Evolutionary conservation across 1,140 invertebrate species (phyloP).

Genomic region (Hirudo medicinalis): DNA sequence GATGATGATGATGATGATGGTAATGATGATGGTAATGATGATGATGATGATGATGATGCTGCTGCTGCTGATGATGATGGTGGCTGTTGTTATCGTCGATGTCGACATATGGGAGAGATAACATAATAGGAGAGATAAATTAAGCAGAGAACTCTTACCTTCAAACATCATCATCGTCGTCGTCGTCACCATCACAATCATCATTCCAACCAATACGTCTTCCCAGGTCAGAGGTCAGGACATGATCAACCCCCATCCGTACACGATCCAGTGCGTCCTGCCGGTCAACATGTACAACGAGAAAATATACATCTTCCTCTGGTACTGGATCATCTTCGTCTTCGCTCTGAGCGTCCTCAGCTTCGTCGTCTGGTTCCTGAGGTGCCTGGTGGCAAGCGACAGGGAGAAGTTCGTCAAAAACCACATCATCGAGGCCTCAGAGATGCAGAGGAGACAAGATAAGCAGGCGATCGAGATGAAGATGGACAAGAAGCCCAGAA

Average conservation of each 20-base stretch:
- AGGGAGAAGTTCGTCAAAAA: slow-evolving; percentile 37
- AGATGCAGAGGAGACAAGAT: neutral
- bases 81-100: no score
- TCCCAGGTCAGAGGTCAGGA: slow-evolving; percentile 21
- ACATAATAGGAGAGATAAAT: no score
- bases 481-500: no score
- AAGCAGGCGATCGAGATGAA: neutral
- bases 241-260: slow-evolving; percentile 22
- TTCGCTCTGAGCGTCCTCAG: slow-evolving; percentile 40
- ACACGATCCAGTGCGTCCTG: slow-evolving; percentile 25
- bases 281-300: slow-evolving; percentile 26
- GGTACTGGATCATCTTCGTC: slow-evolving; percentile 48
- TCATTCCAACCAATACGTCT: slow-evolving; percentile 13
- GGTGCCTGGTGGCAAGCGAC: slow-evolving; percentile 23
- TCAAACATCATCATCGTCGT: neutral
- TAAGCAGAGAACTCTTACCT: neutral
- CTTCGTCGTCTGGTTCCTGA: slow-evolving; percentile 35
- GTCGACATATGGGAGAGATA: no score
- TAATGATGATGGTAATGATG: no score
- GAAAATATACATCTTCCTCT: slow-evolving; percentile 39
- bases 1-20: neutral
- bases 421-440: slow-evolving; percentile 24
- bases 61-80: no score
- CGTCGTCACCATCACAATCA: neutral
- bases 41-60: neutral